Evolutionary conservation across 2,113 vertebrate genomes (phyloP).

Genomic region (Anseranas semipalmata): DNA sequence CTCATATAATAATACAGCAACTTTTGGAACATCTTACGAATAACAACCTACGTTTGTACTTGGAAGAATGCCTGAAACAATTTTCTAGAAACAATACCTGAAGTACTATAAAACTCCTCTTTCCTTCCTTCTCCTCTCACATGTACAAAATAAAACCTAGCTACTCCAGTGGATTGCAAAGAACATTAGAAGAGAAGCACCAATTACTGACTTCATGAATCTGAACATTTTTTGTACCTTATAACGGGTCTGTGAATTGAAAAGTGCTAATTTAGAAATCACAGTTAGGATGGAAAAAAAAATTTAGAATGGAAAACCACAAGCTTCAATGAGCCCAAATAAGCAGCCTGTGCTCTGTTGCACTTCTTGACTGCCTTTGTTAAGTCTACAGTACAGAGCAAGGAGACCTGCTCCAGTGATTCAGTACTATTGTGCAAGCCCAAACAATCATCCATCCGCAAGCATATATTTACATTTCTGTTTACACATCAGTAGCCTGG

Average conservation of each 20-base stretch:
- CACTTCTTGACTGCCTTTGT: neutral
- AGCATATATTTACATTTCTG: neutral
- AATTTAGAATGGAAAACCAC: neutral
- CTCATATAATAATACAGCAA: neutral
- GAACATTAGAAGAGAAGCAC: neutral
- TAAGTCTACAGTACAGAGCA: neutral
- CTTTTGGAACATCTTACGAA: neutral
- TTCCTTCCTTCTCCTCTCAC: neutral
- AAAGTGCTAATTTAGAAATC: neutral
- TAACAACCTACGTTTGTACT: neutral
- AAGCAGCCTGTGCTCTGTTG: neutral
- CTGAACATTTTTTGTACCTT: neutral
- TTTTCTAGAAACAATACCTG: neutral
- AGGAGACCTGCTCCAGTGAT: constrained; percentile 41
- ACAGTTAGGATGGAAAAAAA: rapidly evolving
- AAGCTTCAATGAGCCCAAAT: neutral
- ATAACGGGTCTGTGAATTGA: neutral
- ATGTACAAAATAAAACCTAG: neutral
- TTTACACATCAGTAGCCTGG: constrained; percentile 24
- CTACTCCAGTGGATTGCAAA: neutral
- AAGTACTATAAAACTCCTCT: neutral
- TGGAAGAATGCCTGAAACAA: neutral
- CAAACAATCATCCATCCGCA: neutral
- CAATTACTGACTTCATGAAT: neutral
- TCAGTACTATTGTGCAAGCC: constrained; percentile 28